Base-by-base conservation (phyloP, 1,140 invertebrate genomes). In the Bombus confusus region DNA sequence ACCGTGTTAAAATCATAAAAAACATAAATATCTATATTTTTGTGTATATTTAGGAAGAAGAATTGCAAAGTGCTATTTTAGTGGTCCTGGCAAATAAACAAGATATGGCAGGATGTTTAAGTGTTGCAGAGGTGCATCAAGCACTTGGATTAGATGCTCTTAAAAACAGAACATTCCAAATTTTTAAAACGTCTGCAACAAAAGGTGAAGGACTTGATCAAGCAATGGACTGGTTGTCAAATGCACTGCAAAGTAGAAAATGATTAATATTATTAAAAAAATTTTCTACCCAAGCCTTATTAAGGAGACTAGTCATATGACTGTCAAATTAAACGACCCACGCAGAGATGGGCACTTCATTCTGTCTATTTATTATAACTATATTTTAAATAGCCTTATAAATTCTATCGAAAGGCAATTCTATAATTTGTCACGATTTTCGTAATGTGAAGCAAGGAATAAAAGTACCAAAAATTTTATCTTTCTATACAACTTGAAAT, bases 41-140 rank as follows among this genome's bases (percentile, higher is more conserved):
- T 78, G 25, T 72, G 59, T 86, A 79, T 86, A 87, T 93, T 64
- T 92, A 99, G 97, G 99, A 99, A 95, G 99, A 99, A 94, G 99
- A 99, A 94, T 95, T 99, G 92, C 98, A 98, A 92, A 98, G 98
- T 90, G 98, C 99, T 79, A 97, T 99, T 92, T 96, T 99, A 84
- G 98, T 99, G 57, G 98, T 99, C 62, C 95, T 99, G 92, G 99
- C 99, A n/a, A 99, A 99, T 94, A 99, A 99, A 96, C 99, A 99
- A 95, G 99, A 99, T 94, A 99, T 99, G 96, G 98, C 99, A 78
- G 99, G 99, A 47, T 99, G 99, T 92, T 97, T 99, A 96, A 98
- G 98, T 77, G 98, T 99, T 0, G 97, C 99, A 1, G 99, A 99
- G 95, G 98, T 99, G 34, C 98, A 99, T 93, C 98, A 99, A 95